These are phyloP conservation scores for Acanthosepion pharaonis DNA, from an alignment of 2,888 invertebrate species.

Conservation along the genomic window DNA sequence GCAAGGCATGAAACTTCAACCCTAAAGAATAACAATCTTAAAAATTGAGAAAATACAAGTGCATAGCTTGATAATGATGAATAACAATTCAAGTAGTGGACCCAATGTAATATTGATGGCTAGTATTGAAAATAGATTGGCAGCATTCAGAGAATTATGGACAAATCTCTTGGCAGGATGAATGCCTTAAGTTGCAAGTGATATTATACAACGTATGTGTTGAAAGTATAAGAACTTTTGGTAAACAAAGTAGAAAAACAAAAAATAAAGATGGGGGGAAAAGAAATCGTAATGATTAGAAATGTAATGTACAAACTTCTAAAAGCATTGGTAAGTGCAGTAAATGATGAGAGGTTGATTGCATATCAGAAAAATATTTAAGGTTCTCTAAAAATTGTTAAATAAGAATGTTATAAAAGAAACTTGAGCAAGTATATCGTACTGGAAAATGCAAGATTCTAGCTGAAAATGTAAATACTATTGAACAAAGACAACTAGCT, in stretches of 20 bases:
- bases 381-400: not conserved
- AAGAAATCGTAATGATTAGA: too few relatives aligned
- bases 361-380: not conserved
- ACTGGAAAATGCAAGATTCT: not conserved
- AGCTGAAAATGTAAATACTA: not conserved
- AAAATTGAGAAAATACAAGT: not conserved
- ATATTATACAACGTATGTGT: not conserved
- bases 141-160: not conserved
- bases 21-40: not conserved
- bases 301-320: not conserved
- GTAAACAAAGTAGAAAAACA: not conserved
- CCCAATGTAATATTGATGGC: not conserved
- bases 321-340: too few relatives aligned
- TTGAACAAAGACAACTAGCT: not conserved
- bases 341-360: not conserved
- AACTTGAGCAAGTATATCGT: not conserved
- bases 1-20: not conserved
- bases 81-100: not conserved
- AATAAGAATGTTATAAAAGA: not conserved
- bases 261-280: not conserved
- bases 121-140: not conserved
- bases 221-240: not conserved
- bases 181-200: not conserved
- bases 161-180: not conserved
- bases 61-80: not conserved